Percentiles rank a stretch among this genome's conserved stretches.
phyloP scores from a whole-genome alignment of 2,797 vertebrate genomes.

The Esox masquinongy region DNA sequence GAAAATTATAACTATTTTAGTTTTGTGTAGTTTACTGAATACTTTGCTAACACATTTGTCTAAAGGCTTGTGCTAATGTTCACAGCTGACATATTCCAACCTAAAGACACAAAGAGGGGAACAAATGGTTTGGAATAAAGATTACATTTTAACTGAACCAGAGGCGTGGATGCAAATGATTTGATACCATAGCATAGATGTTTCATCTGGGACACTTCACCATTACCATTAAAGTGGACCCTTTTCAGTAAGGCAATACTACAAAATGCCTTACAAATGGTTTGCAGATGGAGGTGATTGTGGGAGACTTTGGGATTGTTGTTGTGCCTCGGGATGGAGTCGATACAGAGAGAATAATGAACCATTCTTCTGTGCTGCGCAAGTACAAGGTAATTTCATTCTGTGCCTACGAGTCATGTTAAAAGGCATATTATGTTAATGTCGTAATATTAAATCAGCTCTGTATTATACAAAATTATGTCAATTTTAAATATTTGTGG shows the following conservation, averaged over 20 bases:
- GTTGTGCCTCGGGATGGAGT: slow-evolving; percentile 92
- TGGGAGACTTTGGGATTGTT: slow-evolving; percentile 96
- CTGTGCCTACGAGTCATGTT: not conserved
- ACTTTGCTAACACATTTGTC: not conserved
- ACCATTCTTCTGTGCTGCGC: slow-evolving; percentile 94
- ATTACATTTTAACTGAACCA: not conserved
- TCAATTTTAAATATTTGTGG: not conserved
- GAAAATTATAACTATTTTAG: not conserved
- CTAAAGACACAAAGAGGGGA: not conserved
- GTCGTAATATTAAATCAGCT: not conserved
- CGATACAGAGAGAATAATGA: slow-evolving; percentile 94
- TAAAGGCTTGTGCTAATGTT: not conserved
- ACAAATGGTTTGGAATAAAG: not conserved
- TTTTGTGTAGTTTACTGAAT: not conserved
- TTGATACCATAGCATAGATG: not conserved
- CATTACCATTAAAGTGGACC: not conserved
- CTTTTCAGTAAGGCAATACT: not conserved
- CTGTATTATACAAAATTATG: not conserved
- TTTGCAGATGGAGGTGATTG: slow-evolving; percentile 95
- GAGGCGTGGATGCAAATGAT: not conserved
- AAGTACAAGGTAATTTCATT: slow-evolving; percentile 85
- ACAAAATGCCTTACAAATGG: not conserved
- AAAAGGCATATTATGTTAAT: not conserved
- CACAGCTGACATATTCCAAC: not conserved
- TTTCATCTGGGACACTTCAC: not conserved